Evolutionary conservation across 1,140 invertebrate species (phyloP), one percentile per base, ranked within the genome.

Genomic region (Heliconius nattereri): DNA sequence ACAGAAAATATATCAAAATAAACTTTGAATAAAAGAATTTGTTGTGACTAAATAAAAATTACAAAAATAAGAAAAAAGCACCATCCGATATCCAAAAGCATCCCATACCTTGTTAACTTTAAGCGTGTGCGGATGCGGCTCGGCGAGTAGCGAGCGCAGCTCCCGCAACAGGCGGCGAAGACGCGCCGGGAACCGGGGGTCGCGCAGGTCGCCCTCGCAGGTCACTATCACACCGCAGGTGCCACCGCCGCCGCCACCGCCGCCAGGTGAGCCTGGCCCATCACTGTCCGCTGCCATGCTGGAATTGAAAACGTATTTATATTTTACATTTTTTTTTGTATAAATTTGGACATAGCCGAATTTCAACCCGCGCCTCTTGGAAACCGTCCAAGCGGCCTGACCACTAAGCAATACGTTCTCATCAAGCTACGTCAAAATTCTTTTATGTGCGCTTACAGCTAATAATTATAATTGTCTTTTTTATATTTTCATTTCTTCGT

Each of bases 241-340:
- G 84, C 54, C 11, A 20, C 54, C 54, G 52, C 52, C 40, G 40
- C 40, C 40, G 49, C 49, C n/a, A 23, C 88, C 90, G 78, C 87
- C 91, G 86, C 91, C 92, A 87, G 89, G 87, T 80, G 85, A 85
- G 82, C 88, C 91, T 83, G 86, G 87, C 91, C 93, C 92, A 85
- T 93, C 92, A 90, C 92, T 94, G 87, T 94, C 92, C 89, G 92
- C 92, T 92, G 92, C 91, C 92, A 94, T 94, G 77, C 92, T 94
- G 87, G 9, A 84, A 82, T 35, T 73, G 52, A 29, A 32, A 57
- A 57, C 8, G 20, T 23, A 57, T 20, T 52, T 52, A 52, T 52
- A 20, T 23, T 23, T 57, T 45, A 35, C 40, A n/a, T 45, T 16
- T 45, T 45, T 16, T 45, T 5, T 13, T 3, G 13, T 45, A 13